phyloP scores from a whole-genome alignment of 2,888 invertebrate species.

The Encarsia formosa region DNA sequence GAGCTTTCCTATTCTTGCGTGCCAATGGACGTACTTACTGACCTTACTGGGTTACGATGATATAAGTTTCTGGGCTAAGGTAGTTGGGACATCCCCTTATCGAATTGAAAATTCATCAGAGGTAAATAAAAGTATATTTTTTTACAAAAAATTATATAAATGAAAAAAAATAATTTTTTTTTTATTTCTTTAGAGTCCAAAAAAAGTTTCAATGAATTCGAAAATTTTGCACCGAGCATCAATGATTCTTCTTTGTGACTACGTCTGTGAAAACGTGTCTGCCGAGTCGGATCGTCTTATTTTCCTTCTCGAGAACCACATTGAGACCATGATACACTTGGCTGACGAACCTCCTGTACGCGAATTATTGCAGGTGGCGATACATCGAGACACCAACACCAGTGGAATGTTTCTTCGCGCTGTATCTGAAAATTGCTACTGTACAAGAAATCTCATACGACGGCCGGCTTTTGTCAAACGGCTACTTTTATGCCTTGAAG shows the following conservation, averaged over 20 bases:
- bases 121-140: too few relatives aligned
- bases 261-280: constrained; percentile 69
- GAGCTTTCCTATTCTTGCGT: constrained; percentile 64
- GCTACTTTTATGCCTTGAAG: constrained; percentile 65
- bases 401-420: constrained; percentile 71
- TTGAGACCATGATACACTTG: constrained; percentile 63
- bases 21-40: constrained; percentile 76
- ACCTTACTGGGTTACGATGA: constrained; percentile 69
- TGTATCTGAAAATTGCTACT: constrained; percentile 60
- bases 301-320: constrained; percentile 73
- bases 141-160: too few relatives aligned
- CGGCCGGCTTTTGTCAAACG: constrained; percentile 67
- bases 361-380: constrained; percentile 58
- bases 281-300: constrained; percentile 69
- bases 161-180: too few relatives aligned
- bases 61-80: constrained; percentile 66
- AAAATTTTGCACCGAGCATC: constrained; percentile 66
- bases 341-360: constrained; percentile 64
- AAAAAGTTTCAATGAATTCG: constrained; percentile 51
- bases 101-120: constrained; percentile 23
- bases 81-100: constrained; percentile 37
- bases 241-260: constrained; percentile 72
- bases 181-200: too few relatives aligned
- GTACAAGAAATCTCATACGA: constrained; percentile 36
- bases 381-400: constrained; percentile 62